Conservation (phyloP, 2,113 vertebrate species). For the Thunnus maccoyii region DNA sequence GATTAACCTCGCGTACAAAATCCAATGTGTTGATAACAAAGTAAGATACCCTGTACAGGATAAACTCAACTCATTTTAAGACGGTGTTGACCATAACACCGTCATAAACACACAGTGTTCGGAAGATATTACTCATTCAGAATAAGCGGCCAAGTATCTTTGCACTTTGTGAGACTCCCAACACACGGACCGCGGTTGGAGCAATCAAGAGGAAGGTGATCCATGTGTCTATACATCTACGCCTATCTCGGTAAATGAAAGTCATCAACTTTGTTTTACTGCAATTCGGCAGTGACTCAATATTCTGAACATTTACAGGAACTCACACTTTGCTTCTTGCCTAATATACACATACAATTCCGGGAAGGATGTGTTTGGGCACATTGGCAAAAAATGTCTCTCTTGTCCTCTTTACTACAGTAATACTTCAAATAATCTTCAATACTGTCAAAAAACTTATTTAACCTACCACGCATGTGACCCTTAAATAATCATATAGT, state of each 20-base stretch:
- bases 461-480: not conserved
- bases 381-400: no score
- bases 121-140: not conserved
- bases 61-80: not conserved
- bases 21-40: not conserved
- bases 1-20: conserved; percentile 9
- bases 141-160: no score
- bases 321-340: no score
- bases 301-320: not conserved
- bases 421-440: not conserved
- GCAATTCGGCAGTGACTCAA: not conserved
- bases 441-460: not conserved
- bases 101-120: conserved; percentile 5
- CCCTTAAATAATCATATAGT: not conserved
- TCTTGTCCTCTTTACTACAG: not conserved
- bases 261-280: not conserved
- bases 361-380: no score
- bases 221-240: not conserved
- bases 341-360: no score
- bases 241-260: not conserved
- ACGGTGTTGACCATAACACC: not conserved
- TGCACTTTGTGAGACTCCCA: not conserved
- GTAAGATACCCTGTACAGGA: not conserved
- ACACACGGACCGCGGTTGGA: not conserved
- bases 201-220: not conserved